Evolutionary conservation across 2,113 vertebrate species (phyloP), one percentile per base, ranked within the genome.

Genomic region (Myiozetetes cayanensis): DNA sequence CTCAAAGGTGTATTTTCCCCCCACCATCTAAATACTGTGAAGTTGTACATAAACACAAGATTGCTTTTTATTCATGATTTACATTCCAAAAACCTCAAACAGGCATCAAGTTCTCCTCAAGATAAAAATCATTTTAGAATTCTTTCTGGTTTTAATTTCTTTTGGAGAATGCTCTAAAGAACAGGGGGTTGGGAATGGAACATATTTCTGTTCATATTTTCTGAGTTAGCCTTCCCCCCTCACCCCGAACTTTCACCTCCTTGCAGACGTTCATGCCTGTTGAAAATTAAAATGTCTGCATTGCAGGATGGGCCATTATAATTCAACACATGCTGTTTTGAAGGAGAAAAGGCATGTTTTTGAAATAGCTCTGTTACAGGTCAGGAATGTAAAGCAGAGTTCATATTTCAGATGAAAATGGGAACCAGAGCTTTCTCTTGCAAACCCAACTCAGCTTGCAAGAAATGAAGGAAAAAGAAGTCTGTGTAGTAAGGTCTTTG

Each of bases 241-340:
- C 43, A 65, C 71, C 70, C 66, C 4, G 11, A 94, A 93, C 92
- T 94, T 95, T 93, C 80, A 93, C 80, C 86, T 79, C 65, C 66
- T 91, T 71, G 68, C 70, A 90, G 84, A 93, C 93, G 4, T 94
- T 89, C 87, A 94, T 52, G 94, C 53, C 93, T 91, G 94, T 82
- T 93, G 91, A 93, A 96, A 96, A 95, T 93, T 94, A 94, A 91
- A 95, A 93, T 56, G 85, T 96, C 93, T 97, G 78, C 89, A 71
- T 77, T 87, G 55, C 89, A 95, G 63, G 52, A 95, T 86, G 65
- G 90, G 52, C 82, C 88, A 93, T 90, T 96, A 92, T 95, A 96
- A 97, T 95, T 96, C 87, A 97, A 95, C 75, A 91, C 92, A 96
- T 80, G 79, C 92, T 93, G 87, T 75, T 97, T 88, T 88, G 82